Base-by-base conservation (phyloP, 1,140 invertebrate species). In the Andrena cerasifolii region DNA sequence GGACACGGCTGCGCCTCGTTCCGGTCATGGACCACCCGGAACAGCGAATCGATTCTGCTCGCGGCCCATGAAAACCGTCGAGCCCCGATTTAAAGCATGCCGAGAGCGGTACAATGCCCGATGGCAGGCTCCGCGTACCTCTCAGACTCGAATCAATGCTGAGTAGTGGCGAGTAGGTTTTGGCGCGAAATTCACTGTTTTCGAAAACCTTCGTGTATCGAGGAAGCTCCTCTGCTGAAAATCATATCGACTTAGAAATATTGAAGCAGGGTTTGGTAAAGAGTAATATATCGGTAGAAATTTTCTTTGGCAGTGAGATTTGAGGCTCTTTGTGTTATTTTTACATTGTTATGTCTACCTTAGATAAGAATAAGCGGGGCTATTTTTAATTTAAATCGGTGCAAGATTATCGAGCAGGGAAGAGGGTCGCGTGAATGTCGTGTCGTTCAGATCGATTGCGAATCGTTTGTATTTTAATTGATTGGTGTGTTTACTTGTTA, bases 11-110 rank as follows among this genome's bases (percentile, higher is more conserved):
- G 40, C 58, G 61, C 68, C 66, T 79, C 72, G 67, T 84, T 79
- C 73, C 49, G 78, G 21, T 53, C 80, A 53, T 45, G 81, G 88
- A 89, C 88, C 88, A 89, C 88, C 88, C 88, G 84, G 78, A 70
- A 86, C 79, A 83, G 45, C 51, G 47, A 75, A 43, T 70, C 76
- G 77, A 79, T 83, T 33, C 65, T 45, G 51, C 54, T 71, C n/a
- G 36, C 36, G 66, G 65, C 45, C 51, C 49, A 79, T 40, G 18
- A 61, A 53, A 62, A 51, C 43, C 36, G 31, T 59, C 58, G 45
- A 26, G 24, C 10, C 59, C 33, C 31, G 8, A 14, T 49, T 58
- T 49, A 21, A 28, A 14, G 21, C 43, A 14, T 24, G 45, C 53
- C 45, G 26, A 40, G 43, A 49, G 26, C 51, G 33, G n/a, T 63